Conservation (phyloP, 1,140 invertebrate genomes). For the Monochamus saltuarius region DNA sequence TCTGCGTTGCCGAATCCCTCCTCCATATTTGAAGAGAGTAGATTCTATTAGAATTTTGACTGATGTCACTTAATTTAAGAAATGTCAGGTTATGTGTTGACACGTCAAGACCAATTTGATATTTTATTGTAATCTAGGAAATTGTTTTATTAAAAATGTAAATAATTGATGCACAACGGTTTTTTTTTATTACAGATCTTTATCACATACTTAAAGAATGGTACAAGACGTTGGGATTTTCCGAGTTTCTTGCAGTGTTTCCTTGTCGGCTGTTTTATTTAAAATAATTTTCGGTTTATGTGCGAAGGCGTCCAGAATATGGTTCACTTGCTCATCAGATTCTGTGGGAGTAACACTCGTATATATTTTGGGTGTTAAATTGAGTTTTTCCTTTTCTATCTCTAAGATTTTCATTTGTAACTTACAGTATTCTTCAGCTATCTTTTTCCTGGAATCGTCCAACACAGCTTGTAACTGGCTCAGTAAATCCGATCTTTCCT, state of each 20-base stretch:
- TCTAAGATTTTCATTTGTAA: constrained; percentile 28
- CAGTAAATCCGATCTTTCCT: constrained; percentile 28
- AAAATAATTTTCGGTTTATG: constrained; percentile 15
- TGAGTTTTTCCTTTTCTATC: constrained; percentile 21
- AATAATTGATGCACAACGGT: neutral
- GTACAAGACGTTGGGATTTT: constrained; percentile 15
- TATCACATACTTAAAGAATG: constrained; percentile 9
- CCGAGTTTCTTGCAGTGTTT: neutral
- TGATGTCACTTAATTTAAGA: too few species aligned
- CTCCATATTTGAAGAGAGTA: too few species aligned
- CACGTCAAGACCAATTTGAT: too few species aligned
- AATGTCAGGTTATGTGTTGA: too few species aligned
- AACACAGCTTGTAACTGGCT: constrained; percentile 25
- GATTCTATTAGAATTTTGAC: too few species aligned
- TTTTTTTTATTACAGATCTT: neutral
- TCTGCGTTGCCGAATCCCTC: too few species aligned
- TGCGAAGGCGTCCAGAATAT: constrained; percentile 28
- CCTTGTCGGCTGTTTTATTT: constrained; percentile 4
- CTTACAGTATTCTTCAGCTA: constrained; percentile 28
- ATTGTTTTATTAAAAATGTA: neutral
- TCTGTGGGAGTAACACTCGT: neutral
- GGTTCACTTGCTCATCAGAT: constrained; percentile 18
- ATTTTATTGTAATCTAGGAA: neutral
- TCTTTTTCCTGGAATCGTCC: constrained; percentile 29
- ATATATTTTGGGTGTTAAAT: neutral